A percentile compares a stretch with the other conserved stretches of the same genome.
Conservation (phyloP, 2,888 invertebrate genomes). For the Aleiodes leptofemur region DNA sequence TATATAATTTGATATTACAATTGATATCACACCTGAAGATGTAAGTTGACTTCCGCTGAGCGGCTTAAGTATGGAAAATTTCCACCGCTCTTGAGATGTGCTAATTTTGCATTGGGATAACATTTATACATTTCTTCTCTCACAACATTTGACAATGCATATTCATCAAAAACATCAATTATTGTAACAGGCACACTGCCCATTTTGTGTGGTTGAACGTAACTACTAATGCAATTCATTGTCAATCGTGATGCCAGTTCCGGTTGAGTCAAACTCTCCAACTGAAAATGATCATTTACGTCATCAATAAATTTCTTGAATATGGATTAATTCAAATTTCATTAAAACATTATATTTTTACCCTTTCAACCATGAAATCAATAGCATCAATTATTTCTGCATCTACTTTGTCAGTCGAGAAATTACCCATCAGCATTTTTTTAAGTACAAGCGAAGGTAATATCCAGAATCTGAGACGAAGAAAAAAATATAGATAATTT, state of each 20-base stretch:
- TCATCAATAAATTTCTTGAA: background rate
- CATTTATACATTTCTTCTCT: slow-evolving; percentile 89
- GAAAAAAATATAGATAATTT: slow-evolving; percentile 10
- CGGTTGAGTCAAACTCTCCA: slow-evolving; percentile 88
- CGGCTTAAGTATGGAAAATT: slow-evolving; percentile 94
- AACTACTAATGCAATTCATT: slow-evolving; percentile 88
- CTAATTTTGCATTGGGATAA: slow-evolving; percentile 90
- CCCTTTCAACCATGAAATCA: slow-evolving; percentile 94
- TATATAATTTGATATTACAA: slow-evolving; percentile 1
- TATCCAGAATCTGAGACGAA: slow-evolving; percentile 84
- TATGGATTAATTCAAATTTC: background rate
- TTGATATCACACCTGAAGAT: slow-evolving; percentile 83
- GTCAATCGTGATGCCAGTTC: slow-evolving; percentile 92
- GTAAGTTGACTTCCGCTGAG: slow-evolving; percentile 91
- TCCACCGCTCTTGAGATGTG: slow-evolving; percentile 91
- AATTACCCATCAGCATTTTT: slow-evolving; percentile 92
- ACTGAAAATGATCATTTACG: slow-evolving; percentile 74
- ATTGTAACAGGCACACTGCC: slow-evolving; percentile 85
- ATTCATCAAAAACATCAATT: slow-evolving; percentile 93
- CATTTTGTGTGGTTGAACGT: slow-evolving; percentile 86
- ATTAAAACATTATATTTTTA: slow-evolving; percentile 73
- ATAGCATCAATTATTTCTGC: slow-evolving; percentile 88
- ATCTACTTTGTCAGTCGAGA: slow-evolving; percentile 84
- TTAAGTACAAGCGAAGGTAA: slow-evolving; percentile 89
- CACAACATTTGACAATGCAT: slow-evolving; percentile 86